These are phyloP conservation scores for Sinohyriopsis cumingii DNA, from an alignment of 2,888 invertebrate genomes.

Conservation along the genomic window DNA sequence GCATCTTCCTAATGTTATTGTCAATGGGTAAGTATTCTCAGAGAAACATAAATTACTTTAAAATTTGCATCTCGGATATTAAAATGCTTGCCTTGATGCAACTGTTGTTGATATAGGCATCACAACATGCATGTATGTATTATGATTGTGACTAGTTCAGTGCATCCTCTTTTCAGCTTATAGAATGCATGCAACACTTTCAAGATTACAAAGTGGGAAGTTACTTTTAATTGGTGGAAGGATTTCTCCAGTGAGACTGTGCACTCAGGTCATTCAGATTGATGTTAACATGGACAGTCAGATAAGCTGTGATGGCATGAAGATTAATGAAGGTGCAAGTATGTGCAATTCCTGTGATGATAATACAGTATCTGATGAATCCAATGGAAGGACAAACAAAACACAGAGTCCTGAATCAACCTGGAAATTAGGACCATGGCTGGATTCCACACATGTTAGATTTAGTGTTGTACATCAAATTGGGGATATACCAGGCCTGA, in stretches of 20 bases:
- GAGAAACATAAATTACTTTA: too few species aligned
- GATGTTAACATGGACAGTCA: conserved; percentile 1
- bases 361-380: not conserved
- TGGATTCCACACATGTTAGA: conserved; percentile 7
- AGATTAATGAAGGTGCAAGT: too few species aligned
- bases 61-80: too few species aligned
- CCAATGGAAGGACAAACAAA: not conserved
- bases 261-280: conserved; percentile 35
- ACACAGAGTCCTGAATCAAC: not conserved
- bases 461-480: conserved; percentile 35
- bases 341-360: conserved; percentile 1
- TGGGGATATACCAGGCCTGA: conserved; percentile 56
- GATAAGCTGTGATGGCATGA: not conserved
- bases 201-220: conserved; percentile 44
- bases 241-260: conserved; percentile 65
- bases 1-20: too few species aligned
- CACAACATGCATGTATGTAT: too few species aligned
- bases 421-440: not conserved
- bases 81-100: too few species aligned
- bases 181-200: conserved; percentile 59
- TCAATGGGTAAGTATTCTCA: too few species aligned
- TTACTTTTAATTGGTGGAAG: conserved; percentile 70
- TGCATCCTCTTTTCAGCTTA: conserved; percentile 42
- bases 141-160: too few species aligned
- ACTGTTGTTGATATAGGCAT: too few species aligned